Conservation (phyloP, 92 coral and sea anemone genomes). For the Hydrozoanthus gracilis region DNA sequence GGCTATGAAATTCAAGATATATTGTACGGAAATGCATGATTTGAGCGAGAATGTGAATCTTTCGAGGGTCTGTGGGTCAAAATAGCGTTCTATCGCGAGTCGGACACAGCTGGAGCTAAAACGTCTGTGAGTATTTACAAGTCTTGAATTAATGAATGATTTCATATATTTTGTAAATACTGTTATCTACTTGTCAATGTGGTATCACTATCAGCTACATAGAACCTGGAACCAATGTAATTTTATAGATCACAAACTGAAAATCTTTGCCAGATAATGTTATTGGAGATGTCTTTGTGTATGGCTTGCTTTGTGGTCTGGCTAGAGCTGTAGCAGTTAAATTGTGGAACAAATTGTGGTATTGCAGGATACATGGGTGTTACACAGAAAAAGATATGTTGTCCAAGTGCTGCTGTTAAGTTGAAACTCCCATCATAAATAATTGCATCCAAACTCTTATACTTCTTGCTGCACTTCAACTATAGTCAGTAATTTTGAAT, state of each 20-base stretch:
- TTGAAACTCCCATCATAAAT: too few relatives aligned
- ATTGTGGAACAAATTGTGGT: neutral
- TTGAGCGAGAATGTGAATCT: neutral
- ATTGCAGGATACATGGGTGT: conserved; percentile 6
- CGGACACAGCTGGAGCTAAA: conserved; percentile 38
- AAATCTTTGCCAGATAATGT: neutral
- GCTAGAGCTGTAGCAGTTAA: conserved; percentile 12
- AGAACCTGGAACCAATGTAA: neutral
- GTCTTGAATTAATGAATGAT: conserved; percentile 39
- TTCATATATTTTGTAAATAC: conserved; percentile 20
- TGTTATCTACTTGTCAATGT: neutral
- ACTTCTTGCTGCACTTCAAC: too few relatives aligned
- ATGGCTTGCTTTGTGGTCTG: neutral
- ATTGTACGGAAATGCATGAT: conserved; percentile 6
- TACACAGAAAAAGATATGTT: neutral
- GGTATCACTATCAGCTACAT: conserved; percentile 10
- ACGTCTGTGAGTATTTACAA: conserved; percentile 38
- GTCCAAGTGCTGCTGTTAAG: conserved; percentile 6
- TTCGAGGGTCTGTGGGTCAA: neutral
- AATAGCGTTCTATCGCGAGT: conserved; percentile 36
- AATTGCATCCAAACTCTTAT: too few relatives aligned
- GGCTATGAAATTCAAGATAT: conserved; percentile 23
- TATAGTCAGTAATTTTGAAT: too few relatives aligned
- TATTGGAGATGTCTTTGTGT: neutral
- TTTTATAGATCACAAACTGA: neutral